Evolutionary conservation across 2,888 invertebrate genomes (phyloP).

Genomic region (Dynastes grantii): DNA sequence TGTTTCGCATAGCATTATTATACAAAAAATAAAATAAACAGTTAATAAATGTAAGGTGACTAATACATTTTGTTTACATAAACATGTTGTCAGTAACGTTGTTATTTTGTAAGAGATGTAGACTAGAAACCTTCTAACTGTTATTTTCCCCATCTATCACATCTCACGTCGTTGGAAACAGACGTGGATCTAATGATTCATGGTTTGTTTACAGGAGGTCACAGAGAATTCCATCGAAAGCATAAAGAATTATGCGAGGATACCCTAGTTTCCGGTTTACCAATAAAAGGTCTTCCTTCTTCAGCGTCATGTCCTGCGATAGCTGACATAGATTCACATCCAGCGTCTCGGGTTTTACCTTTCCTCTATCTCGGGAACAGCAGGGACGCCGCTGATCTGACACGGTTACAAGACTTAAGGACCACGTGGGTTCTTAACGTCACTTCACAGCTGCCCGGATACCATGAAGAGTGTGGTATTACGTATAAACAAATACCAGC

Average conservation of each 20-base stretch:
- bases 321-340: constrained; percentile 81
- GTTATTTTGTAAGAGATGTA: no score
- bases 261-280: constrained; percentile 74
- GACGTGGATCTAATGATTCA: constrained; percentile 11
- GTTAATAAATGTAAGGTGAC: no score
- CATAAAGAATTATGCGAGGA: constrained; percentile 84
- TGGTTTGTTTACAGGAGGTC: constrained; percentile 74
- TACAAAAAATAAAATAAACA: no score
- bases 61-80: no score
- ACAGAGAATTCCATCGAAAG: constrained; percentile 80
- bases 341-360: constrained; percentile 85
- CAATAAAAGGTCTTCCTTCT: constrained; percentile 64
- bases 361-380: constrained; percentile 89
- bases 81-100: no score
- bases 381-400: constrained; percentile 83
- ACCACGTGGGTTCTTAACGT: constrained; percentile 87
- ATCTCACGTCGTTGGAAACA: background rate
- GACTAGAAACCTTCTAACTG: no score
- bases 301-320: constrained; percentile 73
- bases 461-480: constrained; percentile 79
- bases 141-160: background rate
- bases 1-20: no score
- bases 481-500: constrained; percentile 87
- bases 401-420: constrained; percentile 77
- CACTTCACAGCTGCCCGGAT: constrained; percentile 83